Conservation (phyloP, 1,140 invertebrate species). For the Anoplolepis gracilipes region DNA sequence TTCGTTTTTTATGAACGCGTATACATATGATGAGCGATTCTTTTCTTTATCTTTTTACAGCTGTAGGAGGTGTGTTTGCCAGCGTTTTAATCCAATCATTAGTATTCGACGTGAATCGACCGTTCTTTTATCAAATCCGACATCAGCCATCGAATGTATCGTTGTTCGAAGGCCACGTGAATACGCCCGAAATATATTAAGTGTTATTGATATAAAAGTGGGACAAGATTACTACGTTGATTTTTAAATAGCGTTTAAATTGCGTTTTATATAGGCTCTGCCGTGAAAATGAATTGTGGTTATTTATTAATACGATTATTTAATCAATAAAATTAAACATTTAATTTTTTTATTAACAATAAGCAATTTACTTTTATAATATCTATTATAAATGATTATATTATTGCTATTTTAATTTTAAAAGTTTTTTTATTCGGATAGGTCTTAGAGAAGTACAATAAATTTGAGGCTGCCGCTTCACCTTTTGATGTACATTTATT, state of each 20-base stretch:
- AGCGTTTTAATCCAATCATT: not conserved
- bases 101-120: slow-evolving; percentile 1
- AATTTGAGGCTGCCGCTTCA: too few relatives aligned
- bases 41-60: not conserved
- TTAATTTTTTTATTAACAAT: slow-evolving; percentile 4
- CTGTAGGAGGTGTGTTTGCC: not conserved
- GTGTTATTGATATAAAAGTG: not conserved
- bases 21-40: not conserved
- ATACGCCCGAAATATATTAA: not conserved
- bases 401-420: too few relatives aligned
- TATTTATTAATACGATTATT: too few relatives aligned
- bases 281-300: not conserved
- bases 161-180: slow-evolving; percentile 7
- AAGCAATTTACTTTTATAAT: not conserved
- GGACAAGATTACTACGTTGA: not conserved
- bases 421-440: too few relatives aligned
- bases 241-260: not conserved
- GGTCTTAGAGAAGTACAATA: too few relatives aligned
- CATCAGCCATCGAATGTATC: not conserved
- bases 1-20: not conserved
- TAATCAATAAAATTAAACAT: slow-evolving; percentile 11
- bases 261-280: too few relatives aligned
- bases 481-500: too few relatives aligned
- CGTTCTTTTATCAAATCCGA: slow-evolving; percentile 31
- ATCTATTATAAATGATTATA: not conserved